Evolutionary conservation across 2,888 invertebrate species (phyloP).

Genomic region (Leptopterna dolabrata): DNA sequence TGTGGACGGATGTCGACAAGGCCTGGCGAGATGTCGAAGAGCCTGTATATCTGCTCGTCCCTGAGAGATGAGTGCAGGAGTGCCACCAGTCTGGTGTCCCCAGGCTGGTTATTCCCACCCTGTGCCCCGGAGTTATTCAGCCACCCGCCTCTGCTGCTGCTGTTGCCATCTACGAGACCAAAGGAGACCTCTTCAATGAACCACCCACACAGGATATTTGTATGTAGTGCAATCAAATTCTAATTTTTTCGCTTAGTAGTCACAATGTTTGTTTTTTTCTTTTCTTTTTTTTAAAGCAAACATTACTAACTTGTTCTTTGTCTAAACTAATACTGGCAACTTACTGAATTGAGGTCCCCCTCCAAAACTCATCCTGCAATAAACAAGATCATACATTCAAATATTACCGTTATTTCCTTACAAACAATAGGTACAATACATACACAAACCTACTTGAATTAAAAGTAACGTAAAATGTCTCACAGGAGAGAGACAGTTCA

Average conservation of each 20-base stretch:
- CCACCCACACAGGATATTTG: no score
- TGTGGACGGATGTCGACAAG: conserved; percentile 69
- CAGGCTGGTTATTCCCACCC: conserved; percentile 28
- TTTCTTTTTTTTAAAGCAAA: no score
- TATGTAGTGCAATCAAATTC: no score
- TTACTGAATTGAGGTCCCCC: conserved; percentile 14
- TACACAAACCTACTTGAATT: no score
- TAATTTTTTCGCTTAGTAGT: neutral
- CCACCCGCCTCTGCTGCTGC: conserved; percentile 21
- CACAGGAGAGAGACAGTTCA: no score
- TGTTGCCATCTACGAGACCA: neutral
- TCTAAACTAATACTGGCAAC: no score
- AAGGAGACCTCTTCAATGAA: neutral
- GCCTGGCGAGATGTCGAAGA: conserved; percentile 90
- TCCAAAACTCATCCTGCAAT: neutral
- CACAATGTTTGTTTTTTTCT: neutral
- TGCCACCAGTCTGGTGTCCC: conserved; percentile 75
- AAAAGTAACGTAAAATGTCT: no score
- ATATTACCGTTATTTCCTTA: no score
- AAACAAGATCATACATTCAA: neutral
- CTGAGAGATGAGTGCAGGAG: conserved; percentile 76
- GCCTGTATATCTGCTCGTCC: conserved; percentile 81
- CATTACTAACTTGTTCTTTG: no score
- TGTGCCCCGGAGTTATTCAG: neutral
- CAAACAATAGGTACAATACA: no score